phyloP scores from a whole-genome alignment of 2,113 vertebrate genomes.

The Arenaria interpres region DNA sequence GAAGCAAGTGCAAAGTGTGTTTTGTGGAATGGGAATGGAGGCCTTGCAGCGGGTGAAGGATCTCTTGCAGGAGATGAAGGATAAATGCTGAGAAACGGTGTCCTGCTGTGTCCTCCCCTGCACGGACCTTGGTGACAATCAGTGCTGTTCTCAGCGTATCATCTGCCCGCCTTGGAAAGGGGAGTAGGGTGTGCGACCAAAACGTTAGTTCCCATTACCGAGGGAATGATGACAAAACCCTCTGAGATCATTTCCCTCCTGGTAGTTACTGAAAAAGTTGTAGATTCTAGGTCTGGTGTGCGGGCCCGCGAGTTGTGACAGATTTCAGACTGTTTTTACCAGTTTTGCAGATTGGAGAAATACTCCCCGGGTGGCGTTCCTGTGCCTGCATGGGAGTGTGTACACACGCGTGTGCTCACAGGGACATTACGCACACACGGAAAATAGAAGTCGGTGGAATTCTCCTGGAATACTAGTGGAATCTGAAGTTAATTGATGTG shows the following conservation, averaged over 20 bases:
- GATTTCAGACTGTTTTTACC: neutral
- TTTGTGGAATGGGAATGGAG: neutral
- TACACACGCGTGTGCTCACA: fast-evolving
- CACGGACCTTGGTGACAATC: neutral
- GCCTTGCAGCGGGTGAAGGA: neutral
- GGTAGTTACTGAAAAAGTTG: neutral
- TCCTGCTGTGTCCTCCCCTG: neutral
- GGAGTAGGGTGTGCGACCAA: neutral
- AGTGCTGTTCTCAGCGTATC: fast-evolving
- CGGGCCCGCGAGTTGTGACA: neutral
- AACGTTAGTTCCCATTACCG: neutral
- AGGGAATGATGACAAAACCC: neutral
- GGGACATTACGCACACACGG: neutral
- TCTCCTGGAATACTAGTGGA: neutral
- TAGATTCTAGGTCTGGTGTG: neutral
- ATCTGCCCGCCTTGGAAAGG: neutral
- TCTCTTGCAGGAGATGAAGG: neutral
- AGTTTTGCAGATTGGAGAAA: neutral
- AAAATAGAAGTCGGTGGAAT: neutral
- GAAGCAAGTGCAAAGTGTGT: neutral
- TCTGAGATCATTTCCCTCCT: neutral
- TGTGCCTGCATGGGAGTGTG: fast-evolving
- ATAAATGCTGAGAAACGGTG: neutral
- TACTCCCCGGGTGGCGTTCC: neutral
- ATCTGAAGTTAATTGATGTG: neutral